phyloP scores from a whole-genome alignment of 2,113 vertebrate genomes.

The Meleagris gallopavo region DNA sequence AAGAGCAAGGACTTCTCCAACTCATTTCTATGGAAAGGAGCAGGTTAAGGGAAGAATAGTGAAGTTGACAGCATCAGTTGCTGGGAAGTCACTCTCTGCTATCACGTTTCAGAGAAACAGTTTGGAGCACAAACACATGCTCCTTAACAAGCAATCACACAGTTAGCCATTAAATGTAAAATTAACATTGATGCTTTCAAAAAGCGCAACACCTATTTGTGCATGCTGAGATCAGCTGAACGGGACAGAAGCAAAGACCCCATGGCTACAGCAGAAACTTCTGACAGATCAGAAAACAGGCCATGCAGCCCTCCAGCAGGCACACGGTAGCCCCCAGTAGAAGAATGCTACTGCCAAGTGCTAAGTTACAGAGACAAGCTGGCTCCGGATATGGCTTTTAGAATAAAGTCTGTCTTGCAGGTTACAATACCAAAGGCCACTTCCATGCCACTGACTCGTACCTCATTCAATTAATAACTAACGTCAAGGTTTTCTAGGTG shows the following conservation, averaged over 20 bases:
- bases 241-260: background rate
- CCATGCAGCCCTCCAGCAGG: background rate
- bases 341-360: background rate
- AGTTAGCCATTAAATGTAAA: background rate
- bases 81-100: background rate
- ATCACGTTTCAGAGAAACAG: background rate
- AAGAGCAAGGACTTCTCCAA: background rate
- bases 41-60: background rate
- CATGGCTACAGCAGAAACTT: accelerated
- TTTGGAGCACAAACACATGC: accelerated
- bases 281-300: background rate
- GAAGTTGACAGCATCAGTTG: background rate
- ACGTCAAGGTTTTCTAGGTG: accelerated
- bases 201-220: background rate
- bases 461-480: background rate
- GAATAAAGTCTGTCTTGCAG: background rate
- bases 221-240: background rate
- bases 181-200: background rate
- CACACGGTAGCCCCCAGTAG: background rate
- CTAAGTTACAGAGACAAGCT: background rate
- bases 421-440: background rate
- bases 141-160: background rate
- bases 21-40: accelerated
- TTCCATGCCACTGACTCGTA: background rate
- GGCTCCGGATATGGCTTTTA: accelerated